Base-by-base conservation (phyloP, 2,888 invertebrate species). In the Venusia cambrica region DNA sequence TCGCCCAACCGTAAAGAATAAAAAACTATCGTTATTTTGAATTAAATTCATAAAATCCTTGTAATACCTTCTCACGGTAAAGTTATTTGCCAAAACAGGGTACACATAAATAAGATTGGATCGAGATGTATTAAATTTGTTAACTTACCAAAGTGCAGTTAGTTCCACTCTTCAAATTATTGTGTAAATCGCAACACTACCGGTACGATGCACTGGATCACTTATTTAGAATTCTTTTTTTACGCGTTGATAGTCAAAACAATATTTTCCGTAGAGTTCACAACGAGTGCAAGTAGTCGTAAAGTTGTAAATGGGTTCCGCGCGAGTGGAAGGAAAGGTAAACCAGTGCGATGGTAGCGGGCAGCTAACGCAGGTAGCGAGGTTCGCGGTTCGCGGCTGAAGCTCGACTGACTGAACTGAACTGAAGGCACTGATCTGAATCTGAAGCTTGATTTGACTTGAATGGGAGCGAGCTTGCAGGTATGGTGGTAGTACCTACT, bases 291-390 rank as follows among this genome's bases (percentile, higher is more conserved):
- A 49, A 48, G 41, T 10, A 44, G 45, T 48, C 27, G 17, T 33
- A 36, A 27, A 44, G 45, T 48, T 25, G 17, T 33, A 36, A 27
- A 40, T 51, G 48, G 50, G 63, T 54, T 56, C 48, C 57, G 63
- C 61, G 58, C 51, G 62, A 57, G 52, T 46, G 53, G n/a, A n/a
- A n/a, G n/a, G n/a, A n/a, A n/a, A n/a, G n/a, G n/a, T n/a, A n/a
- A n/a, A n/a, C n/a, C n/a, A n/a, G n/a, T n/a, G n/a, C n/a, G n/a
- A n/a, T n/a, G n/a, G n/a, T n/a, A n/a, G n/a, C n/a, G n/a, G n/a
- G 6, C 7, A 18, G 8, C 18, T 4, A 17, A 14, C 7, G 10
- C 2, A 4, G 14, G 30, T 13, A 6, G 26, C 24, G 2, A 13
- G 17, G 34, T 26, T 32, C 10, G 31, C 19, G 17, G 20, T 29